Evolutionary conservation across 2,888 invertebrate species (phyloP).

Genomic region (Thera britannica): DNA sequence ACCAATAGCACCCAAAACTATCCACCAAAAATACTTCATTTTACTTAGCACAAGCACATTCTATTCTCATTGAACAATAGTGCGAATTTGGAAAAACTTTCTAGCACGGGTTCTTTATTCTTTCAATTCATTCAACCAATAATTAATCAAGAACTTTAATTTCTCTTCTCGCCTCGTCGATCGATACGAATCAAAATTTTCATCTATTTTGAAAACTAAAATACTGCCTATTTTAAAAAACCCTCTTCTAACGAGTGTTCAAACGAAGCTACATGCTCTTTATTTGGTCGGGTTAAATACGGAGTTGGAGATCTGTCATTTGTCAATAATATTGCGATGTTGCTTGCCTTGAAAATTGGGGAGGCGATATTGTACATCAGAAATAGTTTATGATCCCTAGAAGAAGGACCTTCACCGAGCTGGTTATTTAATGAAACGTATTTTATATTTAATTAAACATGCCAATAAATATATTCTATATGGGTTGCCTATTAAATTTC

Average conservation of each 20-base stretch:
- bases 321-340: conserved; percentile 47
- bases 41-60: conserved; percentile 47
- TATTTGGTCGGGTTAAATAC: conserved; percentile 13
- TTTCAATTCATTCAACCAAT: no score
- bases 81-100: conserved; percentile 3
- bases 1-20: conserved; percentile 54
- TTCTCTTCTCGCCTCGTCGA: no score
- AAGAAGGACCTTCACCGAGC: no score
- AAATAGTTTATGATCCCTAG: no score
- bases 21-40: conserved; percentile 60
- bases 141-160: no score
- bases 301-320: conserved; percentile 72
- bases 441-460: no score
- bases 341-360: no score
- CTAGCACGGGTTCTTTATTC: background rate
- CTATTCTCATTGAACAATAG: conserved; percentile 29
- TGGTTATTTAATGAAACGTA: no score
- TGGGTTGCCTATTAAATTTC: no score
- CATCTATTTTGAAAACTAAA: background rate
- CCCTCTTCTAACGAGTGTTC: background rate
- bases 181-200: no score
- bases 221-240: conserved; percentile 7
- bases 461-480: no score
- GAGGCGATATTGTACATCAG: no score
- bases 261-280: background rate